Conservation (phyloP, 2,113 vertebrate species). For the Gasterosteus aculeatus region DNA sequence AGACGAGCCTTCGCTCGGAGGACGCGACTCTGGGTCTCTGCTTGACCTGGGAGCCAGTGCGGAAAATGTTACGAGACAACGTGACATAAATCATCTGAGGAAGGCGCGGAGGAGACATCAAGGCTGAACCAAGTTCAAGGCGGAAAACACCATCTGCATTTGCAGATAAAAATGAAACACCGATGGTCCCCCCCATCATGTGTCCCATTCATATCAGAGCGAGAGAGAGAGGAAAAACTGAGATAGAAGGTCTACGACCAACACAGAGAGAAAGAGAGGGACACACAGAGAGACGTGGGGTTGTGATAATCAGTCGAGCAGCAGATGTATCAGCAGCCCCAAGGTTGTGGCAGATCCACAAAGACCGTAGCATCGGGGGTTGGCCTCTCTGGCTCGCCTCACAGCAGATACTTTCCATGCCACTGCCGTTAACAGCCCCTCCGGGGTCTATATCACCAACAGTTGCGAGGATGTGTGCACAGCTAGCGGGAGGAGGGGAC, state of each 20-base stretch:
- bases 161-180: constrained; percentile 29
- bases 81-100: constrained; percentile 9
- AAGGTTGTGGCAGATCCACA: constrained; percentile 48
- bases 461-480: constrained; percentile 68
- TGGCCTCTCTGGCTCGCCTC: constrained; percentile 62
- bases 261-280: not conserved
- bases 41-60: not conserved
- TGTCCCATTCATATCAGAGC: constrained; percentile 31
- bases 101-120: constrained; percentile 1
- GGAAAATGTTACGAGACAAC: not conserved
- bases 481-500: constrained; percentile 32
- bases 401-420: constrained; percentile 68
- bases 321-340: constrained; percentile 43
- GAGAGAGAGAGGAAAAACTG: not conserved
- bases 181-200: not conserved
- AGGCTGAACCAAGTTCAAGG: constrained; percentile 10
- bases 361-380: constrained; percentile 52
- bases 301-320: constrained; percentile 35
- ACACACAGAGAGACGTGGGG: not conserved
- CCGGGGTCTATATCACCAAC: constrained; percentile 70
- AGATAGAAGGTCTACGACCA: not conserved
- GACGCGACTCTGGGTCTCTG: not conserved
- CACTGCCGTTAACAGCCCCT: constrained; percentile 75
- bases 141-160: constrained; percentile 28
- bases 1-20: not conserved